Evolutionary conservation across 2,797 vertebrate genomes (phyloP).

Genomic region (Artibeus lituratus): DNA sequence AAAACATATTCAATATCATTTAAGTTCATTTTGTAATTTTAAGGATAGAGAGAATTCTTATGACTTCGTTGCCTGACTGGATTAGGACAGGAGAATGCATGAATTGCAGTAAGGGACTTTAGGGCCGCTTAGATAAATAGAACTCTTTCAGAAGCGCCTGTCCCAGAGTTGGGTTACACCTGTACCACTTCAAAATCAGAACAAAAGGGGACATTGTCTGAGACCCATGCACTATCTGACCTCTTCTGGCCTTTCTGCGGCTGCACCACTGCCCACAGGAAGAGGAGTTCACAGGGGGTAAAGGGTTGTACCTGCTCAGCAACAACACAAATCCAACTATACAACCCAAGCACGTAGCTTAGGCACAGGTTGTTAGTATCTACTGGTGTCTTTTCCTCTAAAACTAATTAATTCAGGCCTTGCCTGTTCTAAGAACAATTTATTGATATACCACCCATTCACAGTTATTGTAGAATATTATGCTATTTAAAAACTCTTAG

Average conservation of each 20-base stretch:
- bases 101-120: not conserved
- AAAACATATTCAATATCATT: not conserved
- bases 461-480: not conserved
- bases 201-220: accelerated
- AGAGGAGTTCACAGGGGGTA: not conserved
- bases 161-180: not conserved
- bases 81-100: not conserved
- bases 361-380: not conserved
- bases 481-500: not conserved
- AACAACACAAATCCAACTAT: accelerated
- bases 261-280: not conserved
- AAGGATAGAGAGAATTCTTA: not conserved
- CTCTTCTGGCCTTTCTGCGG: not conserved
- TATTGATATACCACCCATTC: not conserved
- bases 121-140: not conserved
- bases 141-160: not conserved
- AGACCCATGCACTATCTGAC: not conserved
- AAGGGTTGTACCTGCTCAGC: accelerated
- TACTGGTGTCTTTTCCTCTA: not conserved
- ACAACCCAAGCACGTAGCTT: accelerated
- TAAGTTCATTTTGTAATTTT: not conserved
- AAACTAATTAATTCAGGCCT: not conserved
- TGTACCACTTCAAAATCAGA: accelerated
- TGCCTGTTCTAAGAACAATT: not conserved
- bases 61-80: not conserved